Evolutionary conservation across 2,797 vertebrate species (phyloP), one percentile per base, ranked within the genome.

Genomic region (Paramormyrops hopkinsi): DNA sequence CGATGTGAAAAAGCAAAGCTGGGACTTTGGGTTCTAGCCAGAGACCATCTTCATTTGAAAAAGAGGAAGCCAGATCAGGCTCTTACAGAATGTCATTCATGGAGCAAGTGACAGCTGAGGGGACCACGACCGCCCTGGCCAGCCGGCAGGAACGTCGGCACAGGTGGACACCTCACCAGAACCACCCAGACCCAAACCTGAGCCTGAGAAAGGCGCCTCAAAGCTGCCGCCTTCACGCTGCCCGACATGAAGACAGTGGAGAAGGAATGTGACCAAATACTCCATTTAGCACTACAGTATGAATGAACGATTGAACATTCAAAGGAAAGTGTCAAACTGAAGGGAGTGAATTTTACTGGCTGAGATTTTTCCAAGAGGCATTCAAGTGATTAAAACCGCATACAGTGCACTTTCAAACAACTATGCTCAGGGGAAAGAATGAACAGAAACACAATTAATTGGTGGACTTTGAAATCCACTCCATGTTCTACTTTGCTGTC

Each of bases 61-160:
- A 90, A 88, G 33, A 84, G 54, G 87, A 17, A 54, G 86, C 84
- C 62, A 88, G 83, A 87, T n/a, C 89, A 33, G 65, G 87, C 88
- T 89, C 25, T 89, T 89, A 92, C 89, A 90, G 54, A 93, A 93
- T 92, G 91, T 41, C 91, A 90, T 91, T 91, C 90, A 92, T 91
- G 89, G 83, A 90, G 87, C 87, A 7, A 79, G 17, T 44, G 73
- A 79, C 33, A 11, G 22, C 83, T 6, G 83, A 51, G 48, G 48
- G 48, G 17, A 37, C 11, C 83, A 51, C 46, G 1, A n/a, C 46
- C 8, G 8, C 12, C 3, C 79, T 3, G n/a, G 19, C 8, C 41
- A 1, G 46, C 2, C 22, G 4, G 2, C 44, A 50, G 44, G 11
- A 22, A 12, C 11, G n/a, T 1, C n/a, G 3, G 22, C 82, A 50